phyloP scores from a whole-genome alignment of 1,140 invertebrate genomes.

The Meloidogyne chitwoodi region DNA sequence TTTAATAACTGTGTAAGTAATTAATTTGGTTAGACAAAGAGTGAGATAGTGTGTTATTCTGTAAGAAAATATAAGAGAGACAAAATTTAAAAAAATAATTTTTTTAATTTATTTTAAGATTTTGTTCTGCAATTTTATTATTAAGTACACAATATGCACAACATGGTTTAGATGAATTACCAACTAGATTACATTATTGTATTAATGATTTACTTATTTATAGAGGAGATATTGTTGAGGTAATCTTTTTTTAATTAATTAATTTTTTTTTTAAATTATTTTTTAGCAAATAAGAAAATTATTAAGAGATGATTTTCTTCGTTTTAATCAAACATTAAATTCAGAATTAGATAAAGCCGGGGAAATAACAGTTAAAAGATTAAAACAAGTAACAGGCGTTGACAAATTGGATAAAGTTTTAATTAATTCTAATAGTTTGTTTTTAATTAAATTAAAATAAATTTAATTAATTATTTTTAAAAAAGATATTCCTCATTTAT shows the following conservation, averaged over 20 bases:
- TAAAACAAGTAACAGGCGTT: constrained; percentile 32
- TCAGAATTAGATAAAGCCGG: constrained; percentile 21
- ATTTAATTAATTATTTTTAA: neutral
- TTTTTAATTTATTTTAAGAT: constrained; percentile 23
- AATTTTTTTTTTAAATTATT: neutral
- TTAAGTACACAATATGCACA: constrained; percentile 57
- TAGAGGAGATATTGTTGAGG: constrained; percentile 52
- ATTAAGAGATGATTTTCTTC: constrained; percentile 33
- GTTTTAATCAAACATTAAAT: constrained; percentile 25
- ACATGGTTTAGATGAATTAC: constrained; percentile 51
- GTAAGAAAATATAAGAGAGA: neutral
- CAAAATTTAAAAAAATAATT: neutral
- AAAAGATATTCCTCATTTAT: neutral
- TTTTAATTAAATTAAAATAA: constrained; percentile 8
- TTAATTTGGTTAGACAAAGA: neutral
- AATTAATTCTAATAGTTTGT: constrained; percentile 23
- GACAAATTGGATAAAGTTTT: constrained; percentile 31
- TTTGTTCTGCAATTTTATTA: constrained; percentile 48
- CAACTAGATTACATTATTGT: constrained; percentile 49
- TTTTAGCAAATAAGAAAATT: constrained; percentile 38
- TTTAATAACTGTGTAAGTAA: constrained; percentile 50
- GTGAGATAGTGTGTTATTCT: neutral
- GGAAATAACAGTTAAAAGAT: constrained; percentile 22
- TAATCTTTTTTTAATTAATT: constrained; percentile 15
- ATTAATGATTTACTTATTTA: constrained; percentile 54